Base-by-base conservation (phyloP, 2,113 vertebrate species). In the human (Homo sapiens) region DNA sequence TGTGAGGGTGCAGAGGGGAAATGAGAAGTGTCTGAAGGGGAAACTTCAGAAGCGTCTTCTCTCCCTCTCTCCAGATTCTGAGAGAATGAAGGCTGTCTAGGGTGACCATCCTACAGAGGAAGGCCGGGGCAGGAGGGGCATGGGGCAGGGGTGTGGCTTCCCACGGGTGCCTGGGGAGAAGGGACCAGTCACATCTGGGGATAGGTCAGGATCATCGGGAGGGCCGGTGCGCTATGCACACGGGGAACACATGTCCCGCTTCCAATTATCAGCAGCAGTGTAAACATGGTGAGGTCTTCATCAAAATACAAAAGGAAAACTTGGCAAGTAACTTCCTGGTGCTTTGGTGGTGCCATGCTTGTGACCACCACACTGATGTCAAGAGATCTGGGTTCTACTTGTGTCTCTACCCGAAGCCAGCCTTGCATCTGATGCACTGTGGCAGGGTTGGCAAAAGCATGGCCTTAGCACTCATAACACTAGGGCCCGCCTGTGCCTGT, bases 401-500 rank as follows among this genome's bases (percentile, higher is more conserved):
- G 32, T 30, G 35, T 48, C 45, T 35, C 8, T 9, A 64, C 32
- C 43, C 17, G 32, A 78, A 43, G 18, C 16, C 16, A 32, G 16
- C 32, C 1, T 1, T 1, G 27, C 32, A 12, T 8, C 3, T 73
- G 61, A 11, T 76, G 64, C 68, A 18, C 11, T 6, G 0, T 4
- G 22, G 32, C 35, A n/a, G 72, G 61, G 16, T 43, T 40, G 61
- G 64, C 20, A n/a, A 55, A 52, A 25, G 13, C 25, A 6, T 1
- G 12, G 27, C 27, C 16, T 3, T 5, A 6, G 32, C 23, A 18
- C 52, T 45, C 4, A 9, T 9, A 12, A 35, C 6, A 8, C 16
- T 6, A 22, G 40, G 30, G 20, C 40, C 8, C 0, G 50, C 57
- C 18, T n/a, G 38, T 68, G 40, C 38, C 48, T 3, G 0, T 25